Evolutionary conservation across 2,888 invertebrate species (phyloP).

Genomic region (Agonopterix subpropinquella): DNA sequence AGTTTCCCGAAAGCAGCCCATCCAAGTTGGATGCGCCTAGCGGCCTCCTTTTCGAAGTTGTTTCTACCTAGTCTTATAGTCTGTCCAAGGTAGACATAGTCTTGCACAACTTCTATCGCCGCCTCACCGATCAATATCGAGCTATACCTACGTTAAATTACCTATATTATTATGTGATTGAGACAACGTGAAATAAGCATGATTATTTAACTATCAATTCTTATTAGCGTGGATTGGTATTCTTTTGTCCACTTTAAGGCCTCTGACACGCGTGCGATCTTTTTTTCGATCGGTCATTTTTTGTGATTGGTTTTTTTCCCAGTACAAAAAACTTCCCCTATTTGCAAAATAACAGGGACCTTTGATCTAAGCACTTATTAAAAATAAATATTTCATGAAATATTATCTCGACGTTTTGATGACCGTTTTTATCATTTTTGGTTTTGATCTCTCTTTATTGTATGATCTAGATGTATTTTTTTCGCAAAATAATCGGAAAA

Average conservation of each 20-base stretch:
- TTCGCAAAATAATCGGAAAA: no score
- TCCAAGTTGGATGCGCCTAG: no score
- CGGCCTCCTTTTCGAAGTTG: no score
- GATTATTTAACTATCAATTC: background rate
- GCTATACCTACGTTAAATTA: no score
- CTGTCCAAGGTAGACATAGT: no score
- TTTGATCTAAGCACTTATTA: conserved; percentile 73
- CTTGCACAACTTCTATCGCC: no score
- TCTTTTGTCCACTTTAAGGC: background rate
- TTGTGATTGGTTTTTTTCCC: conserved; percentile 15
- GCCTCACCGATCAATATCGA: no score
- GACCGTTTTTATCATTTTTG: conserved; percentile 13
- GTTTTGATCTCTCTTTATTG: conserved; percentile 9
- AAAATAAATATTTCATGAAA: conserved; percentile 72
- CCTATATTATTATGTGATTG: no score
- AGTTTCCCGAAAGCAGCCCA: no score
- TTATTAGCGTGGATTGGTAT: conserved; percentile 1
- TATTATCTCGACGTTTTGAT: conserved; percentile 36
- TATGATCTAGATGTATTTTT: background rate
- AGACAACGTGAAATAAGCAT: no score
- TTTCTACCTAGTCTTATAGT: no score
- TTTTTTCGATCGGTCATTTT: conserved; percentile 31
- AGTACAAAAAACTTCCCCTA: conserved; percentile 58
- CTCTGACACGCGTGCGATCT: conserved; percentile 45
- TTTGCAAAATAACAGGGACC: conserved; percentile 68